These are phyloP conservation scores for Diglossa brunneiventris DNA, from an alignment of 2,113 vertebrate species.

Conservation along the genomic window DNA sequence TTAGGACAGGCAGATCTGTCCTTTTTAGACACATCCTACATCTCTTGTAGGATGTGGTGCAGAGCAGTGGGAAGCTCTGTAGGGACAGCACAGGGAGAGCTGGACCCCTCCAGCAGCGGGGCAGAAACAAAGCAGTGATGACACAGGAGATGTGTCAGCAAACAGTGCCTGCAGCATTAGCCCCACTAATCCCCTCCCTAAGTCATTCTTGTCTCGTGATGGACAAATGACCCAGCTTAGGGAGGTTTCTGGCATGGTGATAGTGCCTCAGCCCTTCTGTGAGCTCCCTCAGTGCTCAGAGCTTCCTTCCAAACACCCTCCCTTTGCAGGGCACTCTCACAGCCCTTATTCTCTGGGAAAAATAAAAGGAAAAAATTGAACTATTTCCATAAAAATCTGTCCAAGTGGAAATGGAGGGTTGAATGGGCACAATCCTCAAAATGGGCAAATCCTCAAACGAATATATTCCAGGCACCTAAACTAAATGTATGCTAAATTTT, in stretches of 20 bases:
- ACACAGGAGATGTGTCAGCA: neutral
- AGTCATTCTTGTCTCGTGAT: constrained; percentile 15
- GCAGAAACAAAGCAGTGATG: neutral
- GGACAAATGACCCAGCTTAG: constrained; percentile 50
- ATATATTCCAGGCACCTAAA: neutral
- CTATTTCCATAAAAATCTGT: neutral
- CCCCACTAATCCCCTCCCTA: constrained; percentile 24
- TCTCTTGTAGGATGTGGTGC: neutral
- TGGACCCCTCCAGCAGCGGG: neutral
- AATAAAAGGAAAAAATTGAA: neutral
- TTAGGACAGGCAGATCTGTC: neutral
- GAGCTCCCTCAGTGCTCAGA: neutral
- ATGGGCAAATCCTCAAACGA: neutral
- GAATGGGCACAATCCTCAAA: neutral
- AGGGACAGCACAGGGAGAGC: neutral
- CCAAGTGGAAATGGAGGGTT: neutral
- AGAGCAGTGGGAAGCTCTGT: rapidly evolving
- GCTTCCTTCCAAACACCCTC: neutral
- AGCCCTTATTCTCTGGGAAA: neutral
- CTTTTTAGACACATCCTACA: too few species aligned
- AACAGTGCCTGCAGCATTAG: neutral
- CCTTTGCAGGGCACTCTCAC: neutral
- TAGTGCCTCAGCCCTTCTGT: neutral
- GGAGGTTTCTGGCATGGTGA: neutral
- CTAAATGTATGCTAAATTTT: neutral